Evolutionary conservation across 2,888 invertebrate species (phyloP), one percentile per base, ranked within the genome.

Genomic region (Notodromas monacha): DNA sequence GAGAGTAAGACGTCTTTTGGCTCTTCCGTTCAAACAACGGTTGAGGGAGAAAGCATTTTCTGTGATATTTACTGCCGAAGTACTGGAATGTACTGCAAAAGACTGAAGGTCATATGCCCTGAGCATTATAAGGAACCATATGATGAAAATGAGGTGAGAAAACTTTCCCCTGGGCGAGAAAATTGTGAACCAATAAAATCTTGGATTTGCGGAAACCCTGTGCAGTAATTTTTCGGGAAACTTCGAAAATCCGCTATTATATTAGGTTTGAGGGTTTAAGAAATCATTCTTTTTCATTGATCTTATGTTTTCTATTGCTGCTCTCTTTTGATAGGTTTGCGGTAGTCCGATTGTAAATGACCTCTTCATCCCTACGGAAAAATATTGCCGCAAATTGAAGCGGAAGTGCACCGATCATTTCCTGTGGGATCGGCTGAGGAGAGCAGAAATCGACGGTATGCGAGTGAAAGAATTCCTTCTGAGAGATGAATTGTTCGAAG

Each of bases 1-100:
- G 92, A 92, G 50, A 77, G 81, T 29, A 84, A 89, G 51, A 76
- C 86, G 2, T 81, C 84, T 1, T 89, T 86, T 50, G 86, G 86
- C 8, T 84, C 84, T 14, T 64, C 77, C 28, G 84, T 77, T 43
- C 73, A 84, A 47, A 86, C 86, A 0, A 58, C 76, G 33, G 81
- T 89, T 41, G 86, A 86, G 48, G 74, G 73, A 0, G 77, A 76
- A 50, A 77, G 77, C 40, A 79, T 96, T 69, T 92, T 92, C 50
- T 96, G 96, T 47, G 92, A 96, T 44, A 77, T 69, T 47, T 89
- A 68, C 52, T 89, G 86, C 51, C 63, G 70, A 0, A 55, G 59
- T 3, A 77, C 70, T 42, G 63, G 65, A 30, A 86, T 86, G 0
- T 96, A 92, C 44, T 96, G 96, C 51, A 92, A 92, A 50, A 55